phyloP scores from a whole-genome alignment of 2,888 invertebrate genomes.

The Brachyptera putata region DNA sequence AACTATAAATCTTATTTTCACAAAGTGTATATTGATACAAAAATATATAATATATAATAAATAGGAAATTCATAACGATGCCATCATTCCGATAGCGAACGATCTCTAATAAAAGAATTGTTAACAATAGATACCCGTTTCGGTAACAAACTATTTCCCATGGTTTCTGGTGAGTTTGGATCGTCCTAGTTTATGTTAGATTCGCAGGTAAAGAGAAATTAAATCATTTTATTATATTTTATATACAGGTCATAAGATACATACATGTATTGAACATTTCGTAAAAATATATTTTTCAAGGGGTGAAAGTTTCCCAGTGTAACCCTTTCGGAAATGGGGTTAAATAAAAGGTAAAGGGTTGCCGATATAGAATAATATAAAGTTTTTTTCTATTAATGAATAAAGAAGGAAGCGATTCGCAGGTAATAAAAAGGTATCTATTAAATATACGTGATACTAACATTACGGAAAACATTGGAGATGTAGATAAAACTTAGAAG shows the following conservation, averaged over 20 bases:
- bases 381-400: constrained; percentile 10
- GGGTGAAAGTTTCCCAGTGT: background rate
- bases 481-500: too few species aligned
- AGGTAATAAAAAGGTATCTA: constrained; percentile 16
- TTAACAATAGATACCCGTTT: background rate
- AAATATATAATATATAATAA: constrained; percentile 2
- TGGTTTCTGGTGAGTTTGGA: background rate
- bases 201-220: constrained; percentile 4
- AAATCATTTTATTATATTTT: constrained; percentile 13
- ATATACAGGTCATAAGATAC: constrained; percentile 12
- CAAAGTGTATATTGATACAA: constrained; percentile 10
- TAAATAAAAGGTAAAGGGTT: constrained; percentile 16
- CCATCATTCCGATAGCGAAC: background rate
- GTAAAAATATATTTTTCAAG: constrained; percentile 8
- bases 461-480: too few species aligned
- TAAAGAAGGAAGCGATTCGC: constrained; percentile 6
- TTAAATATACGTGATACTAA: background rate
- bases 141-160: constrained; percentile 8
- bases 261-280: background rate
- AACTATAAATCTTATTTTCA: constrained; percentile 12
- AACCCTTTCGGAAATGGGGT: constrained; percentile 18
- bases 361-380: background rate
- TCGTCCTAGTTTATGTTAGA: background rate
- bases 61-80: constrained; percentile 15
- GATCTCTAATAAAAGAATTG: background rate